phyloP scores from a whole-genome alignment of 2,113 vertebrate genomes.

The Atherinomorus stipes region DNA sequence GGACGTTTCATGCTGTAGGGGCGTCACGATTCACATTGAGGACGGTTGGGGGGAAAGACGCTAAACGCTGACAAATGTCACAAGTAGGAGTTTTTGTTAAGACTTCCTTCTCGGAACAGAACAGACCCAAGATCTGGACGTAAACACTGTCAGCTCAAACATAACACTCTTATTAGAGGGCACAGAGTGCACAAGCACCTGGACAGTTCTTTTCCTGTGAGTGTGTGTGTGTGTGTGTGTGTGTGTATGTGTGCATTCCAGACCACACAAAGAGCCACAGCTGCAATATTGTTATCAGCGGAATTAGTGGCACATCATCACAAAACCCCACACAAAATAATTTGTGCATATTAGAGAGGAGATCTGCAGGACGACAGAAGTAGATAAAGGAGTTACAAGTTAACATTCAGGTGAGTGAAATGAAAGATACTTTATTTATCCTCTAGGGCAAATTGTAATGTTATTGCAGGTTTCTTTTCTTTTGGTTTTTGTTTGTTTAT shows the following conservation, averaged over 20 bases:
- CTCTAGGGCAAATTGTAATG: too few species aligned
- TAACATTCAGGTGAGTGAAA: too few species aligned
- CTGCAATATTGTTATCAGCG: slow-evolving; percentile 46
- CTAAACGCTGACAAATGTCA: slow-evolving; percentile 55
- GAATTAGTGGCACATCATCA: slow-evolving; percentile 1
- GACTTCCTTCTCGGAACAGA: slow-evolving; percentile 49
- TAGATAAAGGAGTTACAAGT: too few species aligned
- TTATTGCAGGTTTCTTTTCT: too few species aligned
- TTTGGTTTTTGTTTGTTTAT: too few species aligned
- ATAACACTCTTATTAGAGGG: slow-evolving; percentile 51
- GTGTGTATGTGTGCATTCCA: slow-evolving; percentile 5
- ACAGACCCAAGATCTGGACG: slow-evolving; percentile 32
- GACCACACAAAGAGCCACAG: slow-evolving; percentile 68
- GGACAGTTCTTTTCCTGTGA: slow-evolving; percentile 8
- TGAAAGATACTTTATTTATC: too few species aligned
- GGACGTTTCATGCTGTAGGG: slow-evolving; percentile 31
- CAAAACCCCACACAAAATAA: background rate
- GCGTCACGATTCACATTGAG: slow-evolving; percentile 29
- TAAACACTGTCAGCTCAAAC: slow-evolving; percentile 69
- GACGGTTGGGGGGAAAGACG: slow-evolving; percentile 23
- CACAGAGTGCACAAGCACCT: slow-evolving; percentile 31
- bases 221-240: slow-evolving; percentile 6
- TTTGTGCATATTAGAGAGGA: background rate
- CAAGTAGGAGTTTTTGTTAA: slow-evolving; percentile 48
- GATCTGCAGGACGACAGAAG: background rate